Evolutionary conservation across 2,888 invertebrate genomes (phyloP), one percentile per base, ranked within the genome.

Genomic region (Caenorhabditis afra): DNA sequence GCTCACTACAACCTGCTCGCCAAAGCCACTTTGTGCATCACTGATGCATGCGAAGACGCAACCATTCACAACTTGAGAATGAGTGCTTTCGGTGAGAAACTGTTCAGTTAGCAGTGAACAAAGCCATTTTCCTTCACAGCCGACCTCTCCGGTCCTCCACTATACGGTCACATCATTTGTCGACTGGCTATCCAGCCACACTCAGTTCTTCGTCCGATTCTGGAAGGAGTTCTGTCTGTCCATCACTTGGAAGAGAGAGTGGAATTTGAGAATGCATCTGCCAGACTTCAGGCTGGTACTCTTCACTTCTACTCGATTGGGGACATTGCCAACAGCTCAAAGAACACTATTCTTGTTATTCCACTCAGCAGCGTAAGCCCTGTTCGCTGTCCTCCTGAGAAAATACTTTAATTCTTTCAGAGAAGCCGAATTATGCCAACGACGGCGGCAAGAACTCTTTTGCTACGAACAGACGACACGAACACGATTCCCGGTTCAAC

Each of bases 131-230:
- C n/a, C n/a, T n/a, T n/a, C n/a, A n/a, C 70, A 85, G 82, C 84
- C 20, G 84, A 83, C 64, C 79, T 85, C 0, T 81, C 81, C 18
- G 85, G 85, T 18, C 85, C 85, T 50, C 85, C 85, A 11, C 77
- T 85, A 16, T 85, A 85, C 47, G 85, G 85, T 0, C 81, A 83
- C 35, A 70, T 85, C 16, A 79, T 85, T 37, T 85, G 83, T 59
- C 79, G 85, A 3, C 53, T 85, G 44, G 83, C 74, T 1, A 81
- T 81, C 47, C 84, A 82, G 47, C 85, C 85, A 3, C 74, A 79
- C 58, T 85, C 85, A 1, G 82, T 83, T 1, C 73, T 82, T 1
- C 59, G 76, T 35, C 83, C 85, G 8, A 70, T 85, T 35, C 77
- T 79, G 0, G 85, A 85, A 58, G 85, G 85, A 29, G 76, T 80